Base-by-base conservation (phyloP, 2,113 vertebrate species). In the Mustelus asterias region DNA sequence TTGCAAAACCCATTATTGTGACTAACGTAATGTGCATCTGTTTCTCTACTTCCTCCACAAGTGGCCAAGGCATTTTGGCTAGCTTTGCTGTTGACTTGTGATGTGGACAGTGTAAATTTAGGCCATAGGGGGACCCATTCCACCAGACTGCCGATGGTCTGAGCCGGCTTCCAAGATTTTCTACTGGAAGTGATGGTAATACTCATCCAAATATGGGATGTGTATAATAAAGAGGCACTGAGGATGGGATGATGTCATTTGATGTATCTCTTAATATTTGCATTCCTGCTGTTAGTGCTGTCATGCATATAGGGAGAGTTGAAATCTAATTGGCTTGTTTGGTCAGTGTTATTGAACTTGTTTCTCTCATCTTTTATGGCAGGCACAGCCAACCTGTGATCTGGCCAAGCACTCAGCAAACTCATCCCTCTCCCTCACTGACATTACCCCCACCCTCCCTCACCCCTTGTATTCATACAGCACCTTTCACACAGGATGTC, bases 11-110 rank as follows among this genome's bases (percentile, higher is more conserved):
- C 67, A 95, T 95, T 48, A 54, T 72, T 95, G 69, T 72, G 94
- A 95, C 94, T 72, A 95, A 95, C 44, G 13, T 72, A 72, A 95
- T 54, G 94, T 76, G 69, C 67, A 54, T 72, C 94, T 95, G 94
- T 72, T 54, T 95, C 94, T 18, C 65, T 33, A 93, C 89, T 76
- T 95, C 94, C 94, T 95, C 67, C 44, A 7, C 29, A 54, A 93
- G 60, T 65, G 60, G 60, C 89, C 60, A 93, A 93, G 18, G n/a
- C n/a, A 78, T 41, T 83, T 16, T 83, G n/a, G n/a, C 60, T 37
- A 29, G n/a, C n/a, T 65, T 93, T 93, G 7, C 60, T 67, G 60
- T 93, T 83, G 80, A 83, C n/a, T 41, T 22, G 16, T 18, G 16
- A 93, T 22, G 33, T 93, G n/a, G 89, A 5, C 78, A 41, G n/a